Evolutionary conservation across 2,797 vertebrate genomes (phyloP).

Genomic region (Enteromius fasciolatus): DNA sequence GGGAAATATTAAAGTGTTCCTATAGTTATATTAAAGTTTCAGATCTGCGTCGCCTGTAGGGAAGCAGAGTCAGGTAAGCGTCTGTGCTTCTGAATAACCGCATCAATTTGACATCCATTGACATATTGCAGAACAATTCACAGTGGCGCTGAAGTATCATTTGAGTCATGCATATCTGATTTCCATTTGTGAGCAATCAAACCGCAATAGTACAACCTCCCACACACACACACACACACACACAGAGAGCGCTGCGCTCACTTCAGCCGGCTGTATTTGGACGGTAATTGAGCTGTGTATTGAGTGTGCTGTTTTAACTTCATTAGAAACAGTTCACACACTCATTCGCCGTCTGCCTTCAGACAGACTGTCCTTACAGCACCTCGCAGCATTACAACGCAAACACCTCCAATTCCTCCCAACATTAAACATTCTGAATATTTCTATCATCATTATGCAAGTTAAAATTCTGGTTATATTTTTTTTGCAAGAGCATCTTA

Average conservation of each 20-base stretch:
- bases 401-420: neutral
- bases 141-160: slow-evolving; percentile 44
- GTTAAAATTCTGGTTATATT: too few species aligned
- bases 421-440: neutral
- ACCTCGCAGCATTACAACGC: neutral
- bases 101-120: slow-evolving; percentile 30
- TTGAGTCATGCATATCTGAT: slow-evolving; percentile 38
- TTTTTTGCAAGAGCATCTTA: too few species aligned
- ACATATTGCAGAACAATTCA: slow-evolving; percentile 33
- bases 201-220: slow-evolving; percentile 37
- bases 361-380: neutral
- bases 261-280: slow-evolving; percentile 12
- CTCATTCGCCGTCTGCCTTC: neutral
- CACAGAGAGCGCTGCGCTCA: neutral
- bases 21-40: neutral
- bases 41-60: neutral
- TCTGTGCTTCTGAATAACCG: neutral
- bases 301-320: slow-evolving; percentile 30
- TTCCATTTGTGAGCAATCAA: slow-evolving; percentile 46
- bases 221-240: neutral
- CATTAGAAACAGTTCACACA: slow-evolving; percentile 12
- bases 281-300: slow-evolving; percentile 39
- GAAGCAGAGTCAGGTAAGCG: neutral
- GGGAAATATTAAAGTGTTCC: slow-evolving; percentile 14
- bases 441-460: too few species aligned